These are phyloP conservation scores for Cinara cedri DNA, from an alignment of 2,888 invertebrate species.

Conservation along the genomic window DNA sequence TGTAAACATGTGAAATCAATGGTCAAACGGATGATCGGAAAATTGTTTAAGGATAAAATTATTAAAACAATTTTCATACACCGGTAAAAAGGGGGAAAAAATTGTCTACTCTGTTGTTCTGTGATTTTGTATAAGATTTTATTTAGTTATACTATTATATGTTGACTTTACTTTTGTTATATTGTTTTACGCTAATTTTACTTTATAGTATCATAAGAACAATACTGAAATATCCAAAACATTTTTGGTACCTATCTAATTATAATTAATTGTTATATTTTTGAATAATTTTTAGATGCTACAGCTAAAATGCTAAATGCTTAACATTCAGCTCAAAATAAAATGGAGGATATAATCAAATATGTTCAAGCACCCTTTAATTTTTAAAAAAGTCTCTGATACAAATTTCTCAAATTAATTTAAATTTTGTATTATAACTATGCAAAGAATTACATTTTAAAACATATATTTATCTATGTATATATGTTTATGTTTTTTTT, in stretches of 20 bases:
- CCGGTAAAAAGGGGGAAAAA: neutral
- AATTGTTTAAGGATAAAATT: slow-evolving; percentile 2
- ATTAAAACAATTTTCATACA: neutral
- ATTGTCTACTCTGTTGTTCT: neutral
- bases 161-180: neutral
- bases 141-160: neutral
- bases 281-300: slow-evolving; percentile 8
- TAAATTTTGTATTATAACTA: neutral
- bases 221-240: neutral
- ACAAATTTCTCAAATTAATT: no score
- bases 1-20: neutral
- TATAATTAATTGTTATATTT: neutral
- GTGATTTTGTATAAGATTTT: neutral
- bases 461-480: neutral
- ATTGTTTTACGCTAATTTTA: neutral
- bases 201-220: neutral
- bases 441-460: neutral
- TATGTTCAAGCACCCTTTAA: slow-evolving; percentile 14
- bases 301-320: neutral
- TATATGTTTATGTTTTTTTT: no score
- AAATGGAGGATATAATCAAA: slow-evolving; percentile 3
- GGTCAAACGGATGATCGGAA: neutral
- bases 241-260: neutral
- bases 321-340: neutral
- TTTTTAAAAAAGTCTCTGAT: neutral